These are phyloP conservation scores for Melanotaenia parkinsoni DNA, from an alignment of 2,797 vertebrate species.

Conservation along the genomic window DNA sequence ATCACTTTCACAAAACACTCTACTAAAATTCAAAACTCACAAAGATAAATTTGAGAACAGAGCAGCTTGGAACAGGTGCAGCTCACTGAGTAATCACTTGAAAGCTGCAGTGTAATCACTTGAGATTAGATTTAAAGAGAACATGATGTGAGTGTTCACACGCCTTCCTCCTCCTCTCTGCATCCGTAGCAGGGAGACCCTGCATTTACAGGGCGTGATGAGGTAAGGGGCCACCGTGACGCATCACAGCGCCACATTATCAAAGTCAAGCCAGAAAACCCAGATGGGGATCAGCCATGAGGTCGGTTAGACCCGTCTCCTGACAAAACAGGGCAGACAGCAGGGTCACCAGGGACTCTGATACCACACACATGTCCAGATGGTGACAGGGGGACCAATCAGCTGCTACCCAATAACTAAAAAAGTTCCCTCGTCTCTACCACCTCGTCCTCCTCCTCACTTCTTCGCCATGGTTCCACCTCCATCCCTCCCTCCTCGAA, in stretches of 20 bases:
- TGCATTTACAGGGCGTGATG: conserved; percentile 49
- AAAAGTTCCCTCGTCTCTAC: conserved; percentile 81
- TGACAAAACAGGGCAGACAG: conserved; percentile 89
- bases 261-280: conserved; percentile 65
- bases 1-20: conserved; percentile 19
- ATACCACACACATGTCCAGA: conserved; percentile 81
- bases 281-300: conserved; percentile 79
- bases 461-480: conserved; percentile 62
- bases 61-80: conserved; percentile 54
- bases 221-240: conserved; percentile 36
- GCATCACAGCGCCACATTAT: conserved; percentile 43
- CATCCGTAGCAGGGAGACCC: conserved; percentile 36
- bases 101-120: conserved; percentile 44
- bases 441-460: conserved; percentile 36
- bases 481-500: conserved; percentile 74
- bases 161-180: conserved; percentile 21
- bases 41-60: conserved; percentile 45
- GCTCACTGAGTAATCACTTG: conserved; percentile 48
- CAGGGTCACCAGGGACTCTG: conserved; percentile 84
- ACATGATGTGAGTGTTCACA: conserved; percentile 36
- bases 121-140: conserved; percentile 64
- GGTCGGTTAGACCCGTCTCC: conserved; percentile 80
- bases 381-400: conserved; percentile 90
- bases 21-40: conserved; percentile 10
- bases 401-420: conserved; percentile 89